Evolutionary conservation across 2,888 invertebrate species (phyloP).

Genomic region (Hedychridium roseum): DNA sequence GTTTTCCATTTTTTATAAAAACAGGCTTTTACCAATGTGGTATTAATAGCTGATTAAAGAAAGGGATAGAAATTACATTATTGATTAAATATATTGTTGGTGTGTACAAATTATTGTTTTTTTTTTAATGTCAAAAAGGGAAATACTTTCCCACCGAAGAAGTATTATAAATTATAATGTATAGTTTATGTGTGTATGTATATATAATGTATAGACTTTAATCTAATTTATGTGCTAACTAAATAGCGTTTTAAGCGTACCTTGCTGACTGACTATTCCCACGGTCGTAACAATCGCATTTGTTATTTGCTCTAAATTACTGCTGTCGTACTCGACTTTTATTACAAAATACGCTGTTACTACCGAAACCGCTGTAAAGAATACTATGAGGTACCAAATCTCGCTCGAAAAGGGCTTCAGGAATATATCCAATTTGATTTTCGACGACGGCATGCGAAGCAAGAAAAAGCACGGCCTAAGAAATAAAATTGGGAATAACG

Average conservation of each 20-base stretch:
- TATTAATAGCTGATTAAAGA: too few species aligned
- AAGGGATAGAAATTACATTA: too few species aligned
- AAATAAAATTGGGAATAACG: not conserved
- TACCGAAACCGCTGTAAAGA: slow-evolving; percentile 32
- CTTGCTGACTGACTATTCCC: slow-evolving; percentile 47
- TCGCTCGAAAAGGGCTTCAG: slow-evolving; percentile 38
- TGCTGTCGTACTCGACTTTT: slow-evolving; percentile 19
- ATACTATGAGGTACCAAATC: slow-evolving; percentile 41
- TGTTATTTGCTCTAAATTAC: slow-evolving; percentile 9
- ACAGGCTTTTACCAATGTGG: too few species aligned
- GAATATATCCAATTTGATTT: slow-evolving; percentile 44
- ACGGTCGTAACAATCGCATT: slow-evolving; percentile 36
- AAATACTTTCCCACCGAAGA: too few species aligned
- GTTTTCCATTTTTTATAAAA: too few species aligned
- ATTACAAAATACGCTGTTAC: slow-evolving; percentile 31
- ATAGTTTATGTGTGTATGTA: slow-evolving; percentile 7
- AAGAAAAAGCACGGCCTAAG: slow-evolving; percentile 48
- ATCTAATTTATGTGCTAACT: too few species aligned
- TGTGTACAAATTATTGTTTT: too few species aligned
- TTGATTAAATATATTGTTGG: too few species aligned
- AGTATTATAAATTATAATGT: too few species aligned
- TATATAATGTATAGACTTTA: too few species aligned
- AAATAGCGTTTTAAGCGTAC: too few species aligned
- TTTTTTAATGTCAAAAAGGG: too few species aligned
- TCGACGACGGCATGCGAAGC: slow-evolving; percentile 37